Percentiles rank a stretch among this genome's conserved stretches.
These are phyloP conservation scores for Chionoecetes opilio DNA, from an alignment of 1,140 invertebrate genomes.

Conservation along the genomic window DNA sequence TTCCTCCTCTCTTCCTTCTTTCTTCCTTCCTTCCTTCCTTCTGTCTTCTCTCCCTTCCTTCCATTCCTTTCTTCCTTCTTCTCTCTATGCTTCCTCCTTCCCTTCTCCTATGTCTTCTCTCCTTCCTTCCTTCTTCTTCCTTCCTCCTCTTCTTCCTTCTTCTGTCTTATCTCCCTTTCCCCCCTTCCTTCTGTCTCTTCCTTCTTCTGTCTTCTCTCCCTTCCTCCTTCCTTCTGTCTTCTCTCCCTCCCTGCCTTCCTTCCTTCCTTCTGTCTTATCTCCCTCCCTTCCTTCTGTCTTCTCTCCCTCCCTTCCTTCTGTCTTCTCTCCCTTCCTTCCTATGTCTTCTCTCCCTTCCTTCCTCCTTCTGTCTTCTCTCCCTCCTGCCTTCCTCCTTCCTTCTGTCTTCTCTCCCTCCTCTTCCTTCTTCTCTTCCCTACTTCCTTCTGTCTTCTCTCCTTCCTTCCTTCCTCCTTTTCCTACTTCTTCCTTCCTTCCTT, in stretches of 20 bases:
- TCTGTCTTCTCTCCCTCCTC: not conserved
- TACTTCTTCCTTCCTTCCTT: not conserved
- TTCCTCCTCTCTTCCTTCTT: conserved; percentile 20
- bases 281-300: not conserved
- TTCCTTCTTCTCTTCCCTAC: not conserved
- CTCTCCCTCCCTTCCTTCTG: not conserved
- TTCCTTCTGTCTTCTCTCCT: conserved; percentile 11
- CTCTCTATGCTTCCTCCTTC: not conserved
- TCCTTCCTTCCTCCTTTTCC: not conserved
- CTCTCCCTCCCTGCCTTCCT: too few relatives aligned
- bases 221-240: too few relatives aligned
- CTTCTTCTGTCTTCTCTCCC: not conserved
- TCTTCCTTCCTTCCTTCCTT: too few relatives aligned
- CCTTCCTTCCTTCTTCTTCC: too few relatives aligned
- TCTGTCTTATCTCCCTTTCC: too few relatives aligned
- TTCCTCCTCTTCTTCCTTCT: too few relatives aligned
- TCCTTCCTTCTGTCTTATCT: too few relatives aligned
- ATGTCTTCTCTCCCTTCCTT: too few relatives aligned
- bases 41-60: too few relatives aligned
- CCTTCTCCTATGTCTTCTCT: too few relatives aligned
- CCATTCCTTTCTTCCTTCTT: too few relatives aligned
- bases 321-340: not conserved
- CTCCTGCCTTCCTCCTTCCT: not conserved
- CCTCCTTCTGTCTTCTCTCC: too few relatives aligned
- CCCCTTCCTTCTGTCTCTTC: not conserved